Base-by-base conservation (phyloP, 2,797 vertebrate genomes). In the Scarus forsteni region DNA sequence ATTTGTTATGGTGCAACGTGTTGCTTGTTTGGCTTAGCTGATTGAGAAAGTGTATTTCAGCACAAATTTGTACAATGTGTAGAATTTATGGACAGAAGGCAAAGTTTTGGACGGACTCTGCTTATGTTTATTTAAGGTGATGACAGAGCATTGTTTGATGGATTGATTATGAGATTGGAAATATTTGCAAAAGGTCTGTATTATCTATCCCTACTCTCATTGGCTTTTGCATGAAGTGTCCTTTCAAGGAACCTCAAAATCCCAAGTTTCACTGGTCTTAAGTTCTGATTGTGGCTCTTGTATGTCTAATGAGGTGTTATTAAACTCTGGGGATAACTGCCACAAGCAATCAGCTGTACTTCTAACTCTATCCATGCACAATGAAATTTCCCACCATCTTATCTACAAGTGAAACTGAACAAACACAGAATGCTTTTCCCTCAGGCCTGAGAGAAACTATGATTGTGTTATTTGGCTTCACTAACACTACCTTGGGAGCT, bases 391-490 rank as follows among this genome's bases (percentile, higher is more conserved):
- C 80, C 86, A 86, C 77, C 59, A 1, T 73, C 62, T 90, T 86
- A 89, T 90, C 87, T 77, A 42, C 67, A 43, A 63, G 43, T 71
- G 64, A 81, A 79, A 77, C 59, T 87, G 76, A 80, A 72, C 44
- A 85, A 85, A 86, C 62, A 78, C 52, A 60, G 68, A 71, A 62
- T 39, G 64, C 3, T 9, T 57, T 52, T 58, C 82, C 73, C 83
- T 75, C 60, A 69, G 82, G 83, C 80, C 82, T 70, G 61, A n/a
- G 35, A 54, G 48, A 75, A 58, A 43, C 80, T 70, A 42, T 36
- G 77, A 73, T 77, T 87, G 81, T 89, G 73, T 86, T 80, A 56
- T 81, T 87, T 91, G 87, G 88, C 83, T 69, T 74, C 67, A 42
- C 35, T 44, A 43, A 46, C 68, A 13, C 73, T 60, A 73, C 76